phyloP scores from a whole-genome alignment of 2,888 invertebrate genomes.

The Nysson spinosus region DNA sequence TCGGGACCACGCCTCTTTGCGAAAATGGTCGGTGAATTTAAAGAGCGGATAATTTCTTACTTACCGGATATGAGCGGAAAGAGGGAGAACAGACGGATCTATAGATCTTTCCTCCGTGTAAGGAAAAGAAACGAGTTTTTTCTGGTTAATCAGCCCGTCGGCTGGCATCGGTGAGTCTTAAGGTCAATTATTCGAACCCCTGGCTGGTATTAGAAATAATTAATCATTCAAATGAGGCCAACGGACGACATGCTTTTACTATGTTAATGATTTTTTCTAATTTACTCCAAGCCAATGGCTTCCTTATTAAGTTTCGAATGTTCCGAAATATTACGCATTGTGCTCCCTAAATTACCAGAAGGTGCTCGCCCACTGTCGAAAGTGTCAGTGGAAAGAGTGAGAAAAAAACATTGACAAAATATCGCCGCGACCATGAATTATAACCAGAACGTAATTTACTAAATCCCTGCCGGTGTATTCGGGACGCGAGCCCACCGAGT shows the following conservation, averaged over 20 bases:
- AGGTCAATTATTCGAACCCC: constrained; percentile 36
- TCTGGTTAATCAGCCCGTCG: constrained; percentile 44
- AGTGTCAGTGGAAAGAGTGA: neutral
- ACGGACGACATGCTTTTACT: constrained; percentile 35
- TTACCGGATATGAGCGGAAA: neutral
- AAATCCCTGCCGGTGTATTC: too few species aligned
- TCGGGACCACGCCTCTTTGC: constrained; percentile 13
- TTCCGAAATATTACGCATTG: constrained; percentile 17
- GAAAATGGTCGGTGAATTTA: constrained; percentile 11
- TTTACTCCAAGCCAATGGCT: constrained; percentile 14
- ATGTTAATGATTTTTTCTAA: constrained; percentile 48
- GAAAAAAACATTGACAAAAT: neutral
- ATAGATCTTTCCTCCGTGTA: constrained; percentile 10
- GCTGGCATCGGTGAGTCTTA: constrained; percentile 12
- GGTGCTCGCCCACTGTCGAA: constrained; percentile 3
- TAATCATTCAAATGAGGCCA: constrained; percentile 62
- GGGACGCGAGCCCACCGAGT: too few species aligned
- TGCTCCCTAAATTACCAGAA: constrained; percentile 12
- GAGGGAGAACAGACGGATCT: constrained; percentile 12
- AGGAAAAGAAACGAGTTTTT: constrained; percentile 51
- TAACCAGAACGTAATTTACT: too few species aligned
- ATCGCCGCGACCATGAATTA: neutral
- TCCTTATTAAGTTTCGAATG: constrained; percentile 24
- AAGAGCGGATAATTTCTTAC: constrained; percentile 24
- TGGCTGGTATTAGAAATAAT: constrained; percentile 58